Evolutionary conservation across 2,797 vertebrate genomes (phyloP).

Genomic region (Hypotaenidia okinawae): DNA sequence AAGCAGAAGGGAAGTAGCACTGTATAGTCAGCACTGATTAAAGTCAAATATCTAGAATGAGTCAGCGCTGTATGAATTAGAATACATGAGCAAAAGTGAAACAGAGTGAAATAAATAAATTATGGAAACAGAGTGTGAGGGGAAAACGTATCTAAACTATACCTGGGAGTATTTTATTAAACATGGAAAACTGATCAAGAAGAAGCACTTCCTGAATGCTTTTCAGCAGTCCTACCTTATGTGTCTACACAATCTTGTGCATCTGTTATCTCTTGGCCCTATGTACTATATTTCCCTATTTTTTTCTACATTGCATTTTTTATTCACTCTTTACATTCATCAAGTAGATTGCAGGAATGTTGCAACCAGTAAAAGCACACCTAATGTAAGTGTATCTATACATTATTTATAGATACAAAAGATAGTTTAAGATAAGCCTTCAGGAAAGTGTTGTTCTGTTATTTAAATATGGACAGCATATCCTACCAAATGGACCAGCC

Average conservation of each 20-base stretch:
- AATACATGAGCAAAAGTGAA: slow-evolving; percentile 32
- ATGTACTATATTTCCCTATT: background rate
- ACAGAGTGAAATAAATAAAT: background rate
- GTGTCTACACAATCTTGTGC: background rate
- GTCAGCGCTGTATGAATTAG: background rate
- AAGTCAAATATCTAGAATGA: slow-evolving; percentile 14
- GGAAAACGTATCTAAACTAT: background rate
- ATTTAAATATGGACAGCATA: background rate
- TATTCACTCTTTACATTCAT: background rate
- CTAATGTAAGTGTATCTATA: background rate
- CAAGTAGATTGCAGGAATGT: background rate
- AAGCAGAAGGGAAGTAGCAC: background rate
- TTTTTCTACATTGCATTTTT: background rate
- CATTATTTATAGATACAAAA: background rate
- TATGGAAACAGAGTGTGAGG: background rate
- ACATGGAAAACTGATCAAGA: background rate
- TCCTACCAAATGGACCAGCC: background rate
- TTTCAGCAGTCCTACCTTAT: background rate
- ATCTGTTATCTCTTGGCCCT: background rate
- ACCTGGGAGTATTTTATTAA: background rate
- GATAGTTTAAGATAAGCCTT: slow-evolving; percentile 1
- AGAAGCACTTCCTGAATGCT: background rate
- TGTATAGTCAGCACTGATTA: background rate
- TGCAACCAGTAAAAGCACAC: background rate
- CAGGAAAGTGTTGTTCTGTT: background rate